Conservation (phyloP, 1,140 invertebrate species). For the Zaprionus nigranus region DNA sequence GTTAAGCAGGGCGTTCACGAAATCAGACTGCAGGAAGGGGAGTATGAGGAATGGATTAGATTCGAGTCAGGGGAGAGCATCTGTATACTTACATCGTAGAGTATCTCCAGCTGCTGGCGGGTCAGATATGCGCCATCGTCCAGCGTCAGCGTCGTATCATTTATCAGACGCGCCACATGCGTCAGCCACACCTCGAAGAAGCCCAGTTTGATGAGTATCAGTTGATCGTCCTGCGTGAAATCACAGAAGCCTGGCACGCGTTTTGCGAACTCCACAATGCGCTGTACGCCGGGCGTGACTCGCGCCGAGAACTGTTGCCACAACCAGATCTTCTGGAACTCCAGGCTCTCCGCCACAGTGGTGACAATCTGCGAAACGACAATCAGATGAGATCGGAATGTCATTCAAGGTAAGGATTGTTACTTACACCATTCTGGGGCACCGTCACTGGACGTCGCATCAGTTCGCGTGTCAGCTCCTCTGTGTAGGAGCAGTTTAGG, state of each 20-base stretch:
- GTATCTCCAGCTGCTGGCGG: conserved; percentile 93
- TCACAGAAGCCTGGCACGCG: conserved; percentile 94
- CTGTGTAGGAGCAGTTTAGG: conserved; percentile 94
- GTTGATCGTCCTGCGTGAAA: conserved; percentile 95
- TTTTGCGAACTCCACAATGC: conserved; percentile 97
- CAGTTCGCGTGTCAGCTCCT: conserved; percentile 92
- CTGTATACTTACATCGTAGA: conserved; percentile 94
- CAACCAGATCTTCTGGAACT: conserved; percentile 89
- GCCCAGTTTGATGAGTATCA: conserved; percentile 97
- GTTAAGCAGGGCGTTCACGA: conserved; percentile 90
- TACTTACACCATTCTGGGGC: conserved; percentile 84
- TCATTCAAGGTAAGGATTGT: no score
- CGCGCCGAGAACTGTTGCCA: conserved; percentile 92
- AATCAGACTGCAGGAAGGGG: conserved; percentile 87
- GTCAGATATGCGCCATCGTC: conserved; percentile 95
- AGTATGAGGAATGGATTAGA: background rate
- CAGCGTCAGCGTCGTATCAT: conserved; percentile 93
- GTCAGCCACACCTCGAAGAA: conserved; percentile 99
- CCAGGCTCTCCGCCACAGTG: conserved; percentile 88
- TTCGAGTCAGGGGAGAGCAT: background rate
- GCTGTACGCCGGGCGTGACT: conserved; percentile 94
- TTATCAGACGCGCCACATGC: conserved; percentile 93
- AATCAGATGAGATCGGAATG: background rate
- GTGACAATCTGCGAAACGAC: conserved; percentile 85
- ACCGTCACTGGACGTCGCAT: conserved; percentile 85